Evolutionary conservation across 2,797 vertebrate genomes (phyloP).

Genomic region (Meriones psammophilus): DNA sequence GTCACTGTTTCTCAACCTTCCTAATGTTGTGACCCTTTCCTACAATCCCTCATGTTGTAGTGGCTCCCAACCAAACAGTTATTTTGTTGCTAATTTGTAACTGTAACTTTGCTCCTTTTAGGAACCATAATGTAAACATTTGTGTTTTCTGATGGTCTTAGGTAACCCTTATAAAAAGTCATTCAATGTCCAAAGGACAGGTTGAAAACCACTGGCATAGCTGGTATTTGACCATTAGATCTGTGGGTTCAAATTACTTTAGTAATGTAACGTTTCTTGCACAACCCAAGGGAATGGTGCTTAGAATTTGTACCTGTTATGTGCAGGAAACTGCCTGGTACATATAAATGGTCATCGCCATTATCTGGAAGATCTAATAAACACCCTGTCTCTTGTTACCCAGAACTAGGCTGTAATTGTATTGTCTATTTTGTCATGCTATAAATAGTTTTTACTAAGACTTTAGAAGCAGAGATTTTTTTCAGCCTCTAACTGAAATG

Average conservation of each 20-base stretch:
- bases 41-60: neutral
- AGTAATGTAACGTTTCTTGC: slow-evolving; percentile 36
- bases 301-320: slow-evolving; percentile 31
- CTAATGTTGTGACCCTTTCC: neutral
- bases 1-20: neutral
- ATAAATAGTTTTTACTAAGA: slow-evolving; percentile 63
- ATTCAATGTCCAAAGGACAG: neutral
- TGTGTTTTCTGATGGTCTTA: neutral
- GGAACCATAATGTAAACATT: neutral
- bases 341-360: slow-evolving; percentile 30
- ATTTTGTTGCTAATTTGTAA: neutral
- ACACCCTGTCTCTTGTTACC: slow-evolving; percentile 64
- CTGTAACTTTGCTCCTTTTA: neutral
- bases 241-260: neutral
- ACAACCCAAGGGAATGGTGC: neutral
- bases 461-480: slow-evolving; percentile 17
- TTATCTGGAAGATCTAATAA: slow-evolving; percentile 74
- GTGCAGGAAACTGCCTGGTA: slow-evolving; percentile 1
- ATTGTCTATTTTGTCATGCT: slow-evolving; percentile 23
- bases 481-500: slow-evolving; percentile 18
- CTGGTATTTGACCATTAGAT: neutral
- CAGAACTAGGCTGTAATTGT: slow-evolving; percentile 67
- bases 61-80: neutral
- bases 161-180: neutral
- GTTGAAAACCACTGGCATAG: neutral